phyloP scores from a whole-genome alignment of 2,113 vertebrate species.

The Bujurquina vittata region DNA sequence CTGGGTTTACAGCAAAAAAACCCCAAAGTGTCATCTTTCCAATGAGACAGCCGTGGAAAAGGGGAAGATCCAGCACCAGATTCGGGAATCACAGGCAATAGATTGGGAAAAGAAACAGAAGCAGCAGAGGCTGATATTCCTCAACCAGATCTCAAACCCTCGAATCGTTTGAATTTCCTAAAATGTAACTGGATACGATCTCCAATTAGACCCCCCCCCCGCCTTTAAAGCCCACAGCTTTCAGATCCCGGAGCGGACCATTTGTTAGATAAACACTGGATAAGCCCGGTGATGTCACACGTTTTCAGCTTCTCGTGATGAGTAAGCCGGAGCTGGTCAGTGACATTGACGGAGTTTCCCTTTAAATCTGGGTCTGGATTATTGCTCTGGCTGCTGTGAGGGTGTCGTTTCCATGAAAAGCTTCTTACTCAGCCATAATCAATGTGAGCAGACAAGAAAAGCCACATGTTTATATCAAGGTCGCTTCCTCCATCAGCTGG shows the following conservation, averaged over 20 bases:
- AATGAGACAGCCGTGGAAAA: background rate
- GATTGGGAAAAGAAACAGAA: background rate
- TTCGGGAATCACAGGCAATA: background rate
- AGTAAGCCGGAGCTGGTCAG: background rate
- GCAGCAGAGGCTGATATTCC: background rate
- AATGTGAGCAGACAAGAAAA: background rate
- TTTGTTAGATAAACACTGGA: background rate
- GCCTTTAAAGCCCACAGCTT: background rate
- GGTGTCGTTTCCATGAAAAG: constrained; percentile 13
- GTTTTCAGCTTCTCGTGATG: background rate
- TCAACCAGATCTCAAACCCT: background rate
- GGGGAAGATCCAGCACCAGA: background rate
- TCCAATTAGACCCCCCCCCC: background rate
- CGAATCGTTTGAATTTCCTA: background rate
- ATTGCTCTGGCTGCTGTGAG: background rate
- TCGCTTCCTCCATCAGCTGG: background rate
- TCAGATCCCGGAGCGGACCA: background rate
- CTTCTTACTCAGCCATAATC: constrained; percentile 16
- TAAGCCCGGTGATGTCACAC: background rate
- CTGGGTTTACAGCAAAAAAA: background rate
- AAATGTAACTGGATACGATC: background rate
- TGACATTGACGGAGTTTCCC: background rate
- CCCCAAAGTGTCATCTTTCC: background rate
- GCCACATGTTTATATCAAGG: background rate
- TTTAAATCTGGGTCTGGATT: constrained; percentile 4